Evolutionary conservation across 1,140 invertebrate species (phyloP).

Genomic region (Radopholus similis): DNA sequence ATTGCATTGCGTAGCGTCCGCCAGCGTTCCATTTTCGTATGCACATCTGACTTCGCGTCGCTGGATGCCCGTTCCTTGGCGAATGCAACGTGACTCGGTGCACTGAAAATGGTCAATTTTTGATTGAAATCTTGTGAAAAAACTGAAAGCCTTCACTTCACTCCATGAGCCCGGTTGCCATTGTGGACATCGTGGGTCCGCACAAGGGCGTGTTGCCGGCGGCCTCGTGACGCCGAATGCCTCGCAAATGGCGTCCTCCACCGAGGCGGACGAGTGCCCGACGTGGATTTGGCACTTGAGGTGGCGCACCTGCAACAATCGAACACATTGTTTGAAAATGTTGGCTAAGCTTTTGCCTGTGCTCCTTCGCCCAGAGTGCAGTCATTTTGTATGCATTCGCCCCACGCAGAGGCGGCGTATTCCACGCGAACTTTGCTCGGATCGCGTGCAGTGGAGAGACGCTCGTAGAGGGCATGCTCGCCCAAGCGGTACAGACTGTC

Average conservation of each 20-base stretch:
- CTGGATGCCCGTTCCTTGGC: constrained; percentile 21
- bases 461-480: constrained; percentile 32
- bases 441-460: constrained; percentile 24
- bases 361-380: constrained; percentile 45
- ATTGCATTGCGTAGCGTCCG: constrained; percentile 46
- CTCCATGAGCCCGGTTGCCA: constrained; percentile 52
- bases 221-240: constrained; percentile 44
- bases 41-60: constrained; percentile 43
- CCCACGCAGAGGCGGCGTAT: constrained; percentile 49
- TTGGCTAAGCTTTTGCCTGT: constrained; percentile 18
- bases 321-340: constrained; percentile 13
- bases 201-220: constrained; percentile 41
- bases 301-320: constrained; percentile 22
- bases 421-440: constrained; percentile 40
- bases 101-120: constrained; percentile 35
- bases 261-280: constrained; percentile 8
- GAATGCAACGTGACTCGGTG: constrained; percentile 33
- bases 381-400: constrained; percentile 38
- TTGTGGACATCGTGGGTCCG: constrained; percentile 41
- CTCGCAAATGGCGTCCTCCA: constrained; percentile 51
- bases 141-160: constrained; percentile 2
- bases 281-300: constrained; percentile 41
- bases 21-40: constrained; percentile 48
- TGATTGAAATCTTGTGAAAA: background rate
- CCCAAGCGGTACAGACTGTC: constrained; percentile 31